These are phyloP conservation scores for Zelostemma sp. DNA, from an alignment of 1,140 invertebrate species.

Conservation along the genomic window DNA sequence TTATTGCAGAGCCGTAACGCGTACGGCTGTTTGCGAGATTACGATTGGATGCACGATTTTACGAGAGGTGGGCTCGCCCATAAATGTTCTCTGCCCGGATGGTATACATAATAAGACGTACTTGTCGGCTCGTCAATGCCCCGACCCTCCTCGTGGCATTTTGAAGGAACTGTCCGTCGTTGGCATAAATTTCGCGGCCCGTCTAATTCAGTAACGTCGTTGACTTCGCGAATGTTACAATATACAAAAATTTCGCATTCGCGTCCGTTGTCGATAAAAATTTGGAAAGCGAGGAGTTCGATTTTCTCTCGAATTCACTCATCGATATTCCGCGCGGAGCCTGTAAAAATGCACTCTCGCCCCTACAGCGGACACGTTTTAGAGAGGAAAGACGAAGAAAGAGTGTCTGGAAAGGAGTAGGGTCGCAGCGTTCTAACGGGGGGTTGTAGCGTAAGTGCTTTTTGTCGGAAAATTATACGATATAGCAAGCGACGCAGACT, in stretches of 20 bases:
- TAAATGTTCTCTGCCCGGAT: constrained; percentile 41
- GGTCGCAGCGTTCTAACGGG: constrained; percentile 55
- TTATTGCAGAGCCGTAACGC: constrained; percentile 25
- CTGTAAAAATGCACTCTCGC: constrained; percentile 62
- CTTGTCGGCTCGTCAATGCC: constrained; percentile 34
- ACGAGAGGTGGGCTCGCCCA: constrained; percentile 37
- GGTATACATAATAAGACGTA: constrained; percentile 39
- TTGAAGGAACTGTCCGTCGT: constrained; percentile 20
- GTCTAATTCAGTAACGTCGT: constrained; percentile 9
- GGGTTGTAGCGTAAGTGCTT: constrained; percentile 66
- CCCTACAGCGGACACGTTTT: constrained; percentile 56
- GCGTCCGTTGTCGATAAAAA: constrained; percentile 7
- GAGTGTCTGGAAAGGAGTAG: constrained; percentile 39
- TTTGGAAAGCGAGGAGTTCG: constrained; percentile 29
- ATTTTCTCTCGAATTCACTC: constrained; percentile 43
- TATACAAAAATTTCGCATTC: constrained; percentile 3
- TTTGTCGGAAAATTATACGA: constrained; percentile 69
- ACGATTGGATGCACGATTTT: constrained; percentile 39
- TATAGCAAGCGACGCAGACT: constrained; percentile 60
- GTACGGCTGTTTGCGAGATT: constrained; percentile 35
- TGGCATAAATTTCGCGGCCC: constrained; percentile 19
- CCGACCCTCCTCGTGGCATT: constrained; percentile 24
- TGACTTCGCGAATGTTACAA: background rate
- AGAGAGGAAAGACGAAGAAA: constrained; percentile 56
- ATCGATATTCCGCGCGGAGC: constrained; percentile 51